A percentile compares a stretch with the other conserved stretches of the same genome.
Conservation (phyloP, 2,888 invertebrate species). For the Drosophila anceps region DNA sequence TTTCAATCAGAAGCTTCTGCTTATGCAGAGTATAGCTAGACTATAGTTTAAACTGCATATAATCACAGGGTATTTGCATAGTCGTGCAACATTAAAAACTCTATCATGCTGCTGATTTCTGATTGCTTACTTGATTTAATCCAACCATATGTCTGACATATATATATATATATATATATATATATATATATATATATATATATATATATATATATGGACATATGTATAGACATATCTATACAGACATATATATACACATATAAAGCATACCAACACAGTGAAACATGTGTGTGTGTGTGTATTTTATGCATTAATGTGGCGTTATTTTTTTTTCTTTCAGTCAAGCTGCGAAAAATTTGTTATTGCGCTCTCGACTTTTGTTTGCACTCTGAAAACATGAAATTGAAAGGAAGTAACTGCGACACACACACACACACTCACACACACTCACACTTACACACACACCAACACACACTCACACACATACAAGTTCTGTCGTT, state of each 20-base stretch:
- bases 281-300: constrained; percentile 7
- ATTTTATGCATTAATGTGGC: constrained; percentile 40
- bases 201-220: neutral
- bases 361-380: constrained; percentile 68
- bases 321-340: constrained; percentile 31
- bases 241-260: neutral
- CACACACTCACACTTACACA: constrained; percentile 24
- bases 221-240: no score
- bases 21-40: neutral
- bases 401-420: constrained; percentile 68
- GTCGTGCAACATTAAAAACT: neutral
- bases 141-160: constrained; percentile 18
- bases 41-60: neutral
- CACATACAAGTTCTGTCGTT: constrained; percentile 34
- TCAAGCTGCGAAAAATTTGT: constrained; percentile 66
- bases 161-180: neutral
- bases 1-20: neutral
- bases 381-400: constrained; percentile 66
- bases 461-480: constrained; percentile 5
- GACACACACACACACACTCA: constrained; percentile 36
- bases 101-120: constrained; percentile 5
- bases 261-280: no score
- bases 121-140: constrained; percentile 32
- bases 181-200: neutral
- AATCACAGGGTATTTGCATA: neutral